Base-by-base conservation (phyloP, 2,888 invertebrate species). In the Empis stercorea region DNA sequence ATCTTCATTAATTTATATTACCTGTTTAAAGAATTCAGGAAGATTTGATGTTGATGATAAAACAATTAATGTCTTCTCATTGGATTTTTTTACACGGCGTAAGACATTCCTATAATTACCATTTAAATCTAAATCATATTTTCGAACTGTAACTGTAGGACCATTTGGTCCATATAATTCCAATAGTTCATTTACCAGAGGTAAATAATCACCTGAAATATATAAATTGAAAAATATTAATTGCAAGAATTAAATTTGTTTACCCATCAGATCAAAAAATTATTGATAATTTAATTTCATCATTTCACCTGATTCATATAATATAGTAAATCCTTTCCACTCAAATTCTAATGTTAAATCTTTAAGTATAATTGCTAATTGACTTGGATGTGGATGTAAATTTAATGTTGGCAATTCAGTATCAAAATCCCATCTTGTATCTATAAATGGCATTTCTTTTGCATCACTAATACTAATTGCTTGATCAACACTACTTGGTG, bases 291-390 rank as follows among this genome's bases (percentile, higher is more conserved):
- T 20, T 20, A 20, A 20, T 20, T 20, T 20, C 3, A 4, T 4
- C 5, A 20, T 20, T 5, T 36, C 32, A 66, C 65, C 63, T 1
- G 64, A 62, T 49, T 68, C 68, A 46, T 68, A 68, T 50, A 94
- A 74, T 56, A 95, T 78, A n/a, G 87, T 87, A 60, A 89, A 91
- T 34, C 79, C 76, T 45, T 78, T 78, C 94, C 94, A 95, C 42
- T 79, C 76, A 71, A 82, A 86, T 37, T 76, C 73, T 49, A 73
- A 67, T 10, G 89, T 78, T 23, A 91, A 72, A 53, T 83, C 80
- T 40, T 78, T 72, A 52, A 81, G 78, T 9, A 80, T 77, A 72
- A 79, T 55, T 1, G 79, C 73, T 13, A 82, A 66, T 10, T 74
- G 70, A 32, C 70, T 63, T 3, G 79, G 75, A 58, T 80, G 75